Evolutionary conservation across 2,113 vertebrate species (phyloP), one percentile per base, ranked within the genome.

Genomic region (Rhizomys pruinosus): DNA sequence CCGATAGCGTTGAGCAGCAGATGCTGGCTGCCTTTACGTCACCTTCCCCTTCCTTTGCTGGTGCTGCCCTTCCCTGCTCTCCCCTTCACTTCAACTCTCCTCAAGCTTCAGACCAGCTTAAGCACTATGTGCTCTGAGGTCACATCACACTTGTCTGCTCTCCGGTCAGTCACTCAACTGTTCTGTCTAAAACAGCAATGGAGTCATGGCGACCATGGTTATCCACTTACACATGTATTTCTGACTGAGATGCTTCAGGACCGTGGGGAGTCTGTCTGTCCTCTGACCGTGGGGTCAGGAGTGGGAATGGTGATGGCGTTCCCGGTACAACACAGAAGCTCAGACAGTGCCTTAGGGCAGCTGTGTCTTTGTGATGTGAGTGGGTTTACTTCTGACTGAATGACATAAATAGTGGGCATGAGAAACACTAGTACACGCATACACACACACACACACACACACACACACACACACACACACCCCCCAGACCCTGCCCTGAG

Each of bases 381-480:
- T 2, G 0, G 55, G 66, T 27, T 68, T 17, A 25, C 72, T 52
- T 72, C n/a, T 74, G 64, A 57, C n/a, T 3, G 0, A 32, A 29
- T 5, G 39, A 37, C 13, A 44, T 4, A 29, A 32, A 39, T 34
- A 87, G 5, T 4, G 59, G 69, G 42, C 22, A 22, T 5, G 66
- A 86, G 84, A 85, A 64, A 52, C 13, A 32, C 0, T 0, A 19
- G 59, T 27, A 77, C 57, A 44, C 17, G 19, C 4, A 37, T 3
- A 55, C 23, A 55, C 12, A 25, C 15, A 78, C 2, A 20, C 3
- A 52, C 63, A 64, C 22, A 86, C 1, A 73, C 6, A 47, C 10
- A 52, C 0, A 19, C 15, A 16, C 2, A 27, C 7, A 23, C 6
- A 34, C 3, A n/a, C 1, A 44, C 9, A n/a, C 20, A 19, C 39